Percentiles rank a stretch among this genome's conserved stretches.
phyloP scores from a whole-genome alignment of 2,113 vertebrate genomes.

The Nothocercus julius region DNA sequence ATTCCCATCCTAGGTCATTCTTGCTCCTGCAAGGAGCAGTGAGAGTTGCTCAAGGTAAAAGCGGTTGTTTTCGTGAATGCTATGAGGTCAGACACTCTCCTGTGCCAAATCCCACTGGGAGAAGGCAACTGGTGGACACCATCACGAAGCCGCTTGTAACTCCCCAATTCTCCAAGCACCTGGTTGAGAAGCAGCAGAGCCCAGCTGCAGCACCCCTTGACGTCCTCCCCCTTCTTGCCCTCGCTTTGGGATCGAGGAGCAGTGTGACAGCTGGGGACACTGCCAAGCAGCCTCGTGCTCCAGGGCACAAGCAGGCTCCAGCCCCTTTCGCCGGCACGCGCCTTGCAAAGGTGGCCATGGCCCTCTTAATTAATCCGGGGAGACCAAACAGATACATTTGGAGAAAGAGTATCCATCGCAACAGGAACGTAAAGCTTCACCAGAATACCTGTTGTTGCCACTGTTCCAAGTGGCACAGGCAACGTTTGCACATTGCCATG shows the following conservation, averaged over 20 bases:
- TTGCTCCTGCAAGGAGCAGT: background rate
- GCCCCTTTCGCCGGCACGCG: background rate
- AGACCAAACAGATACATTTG: background rate
- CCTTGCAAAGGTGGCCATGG: rapidly evolving
- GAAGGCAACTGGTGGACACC: background rate
- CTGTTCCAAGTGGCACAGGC: background rate
- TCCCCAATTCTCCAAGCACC: slow-evolving; percentile 22
- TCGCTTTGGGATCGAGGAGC: background rate
- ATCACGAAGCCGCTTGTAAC: slow-evolving; percentile 27
- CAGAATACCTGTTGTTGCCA: background rate
- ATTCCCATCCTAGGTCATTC: background rate
- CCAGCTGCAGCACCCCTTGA: background rate
- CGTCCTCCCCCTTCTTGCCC: background rate
- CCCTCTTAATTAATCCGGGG: background rate
- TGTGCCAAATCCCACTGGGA: background rate
- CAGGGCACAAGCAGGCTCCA: background rate
- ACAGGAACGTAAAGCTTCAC: background rate
- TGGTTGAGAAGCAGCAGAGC: background rate
- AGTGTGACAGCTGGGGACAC: background rate
- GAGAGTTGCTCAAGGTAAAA: background rate
- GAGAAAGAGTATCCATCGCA: background rate
- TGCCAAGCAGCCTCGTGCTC: background rate
- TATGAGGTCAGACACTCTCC: background rate
- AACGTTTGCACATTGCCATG: background rate
- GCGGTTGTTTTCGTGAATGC: background rate